These are phyloP conservation scores for Phragmatobia fuliginosa DNA, from an alignment of 2,888 invertebrate genomes.

Conservation along the genomic window DNA sequence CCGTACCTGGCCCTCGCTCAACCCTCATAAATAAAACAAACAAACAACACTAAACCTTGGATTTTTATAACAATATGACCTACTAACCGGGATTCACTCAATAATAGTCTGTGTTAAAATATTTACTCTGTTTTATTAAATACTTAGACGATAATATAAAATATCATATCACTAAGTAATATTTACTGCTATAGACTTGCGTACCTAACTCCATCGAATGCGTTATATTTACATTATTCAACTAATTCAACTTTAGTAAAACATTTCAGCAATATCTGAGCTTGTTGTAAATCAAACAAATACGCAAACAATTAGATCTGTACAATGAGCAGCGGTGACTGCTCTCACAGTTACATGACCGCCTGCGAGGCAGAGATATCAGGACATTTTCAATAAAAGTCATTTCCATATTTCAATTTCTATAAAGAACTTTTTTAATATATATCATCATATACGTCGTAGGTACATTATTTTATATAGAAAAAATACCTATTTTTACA, in stretches of 20 bases:
- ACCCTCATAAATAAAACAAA: slow-evolving; percentile 60
- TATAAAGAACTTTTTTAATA: slow-evolving; percentile 85
- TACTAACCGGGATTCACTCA: slow-evolving; percentile 70
- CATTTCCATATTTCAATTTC: slow-evolving; percentile 81
- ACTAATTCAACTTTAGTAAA: slow-evolving; percentile 47
- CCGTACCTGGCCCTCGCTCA: slow-evolving; percentile 23
- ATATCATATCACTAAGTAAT: slow-evolving; percentile 80
- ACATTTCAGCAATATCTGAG: slow-evolving; percentile 49
- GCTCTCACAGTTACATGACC: neutral
- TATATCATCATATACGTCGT: slow-evolving; percentile 83
- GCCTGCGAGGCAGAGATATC: slow-evolving; percentile 27
- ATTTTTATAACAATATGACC: slow-evolving; percentile 56
- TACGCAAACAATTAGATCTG: slow-evolving; percentile 37
- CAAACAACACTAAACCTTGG: slow-evolving; percentile 52
- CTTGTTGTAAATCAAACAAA: slow-evolving; percentile 36
- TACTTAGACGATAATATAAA: slow-evolving; percentile 83
- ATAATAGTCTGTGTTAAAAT: slow-evolving; percentile 79
- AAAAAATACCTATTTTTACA: slow-evolving; percentile 86
- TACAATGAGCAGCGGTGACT: slow-evolving; percentile 2
- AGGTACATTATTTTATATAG: slow-evolving; percentile 85
- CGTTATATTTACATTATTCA: slow-evolving; percentile 51
- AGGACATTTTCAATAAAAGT: slow-evolving; percentile 79
- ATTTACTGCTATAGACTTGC: slow-evolving; percentile 69
- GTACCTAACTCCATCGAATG: slow-evolving; percentile 49
- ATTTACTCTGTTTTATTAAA: slow-evolving; percentile 83